Evolutionary conservation across 2,113 vertebrate genomes (phyloP), one percentile per base, ranked within the genome.

Genomic region (Lepus timidus): DNA sequence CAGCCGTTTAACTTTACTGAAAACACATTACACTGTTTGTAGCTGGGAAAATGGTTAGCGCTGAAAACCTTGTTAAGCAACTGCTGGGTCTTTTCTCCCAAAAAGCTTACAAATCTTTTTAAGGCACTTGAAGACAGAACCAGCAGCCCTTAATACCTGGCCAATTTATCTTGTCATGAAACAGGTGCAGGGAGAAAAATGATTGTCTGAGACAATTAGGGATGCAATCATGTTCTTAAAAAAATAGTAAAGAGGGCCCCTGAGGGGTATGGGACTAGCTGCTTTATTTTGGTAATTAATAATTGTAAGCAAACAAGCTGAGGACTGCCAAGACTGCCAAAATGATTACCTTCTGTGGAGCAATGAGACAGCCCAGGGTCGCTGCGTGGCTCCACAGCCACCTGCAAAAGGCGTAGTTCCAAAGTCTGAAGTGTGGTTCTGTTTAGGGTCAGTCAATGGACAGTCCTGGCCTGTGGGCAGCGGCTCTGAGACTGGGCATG

Each of bases 181-280:
- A 88, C 82, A 97, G 88, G 70, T 94, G 33, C 36, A 29, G 76
- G 65, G 62, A 87, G 65, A 90, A 83, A 93, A 68, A 83, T 0
- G 6, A 80, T 33, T 95, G 93, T 94, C 96, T 96, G 55, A 85
- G 95, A 65, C 55, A 91, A 97, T 96, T 90, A 95, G 84, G 70
- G 75, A 89, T 96, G 84, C 75, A 87, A 93, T 96, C 92, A 90
- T 0, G 2, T 81, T 95, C 68, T 83, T 11, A 25, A 29, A 55
- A 65, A 74, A 95, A 90, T 51, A 90, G 85, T 65, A 91, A 93
- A 33, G 10, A 29, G 49, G 87, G 44, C 31, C 84, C 84, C 22
- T 71, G 87, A 94, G 76, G 68, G 73, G 31, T 36, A 73, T 62
- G 52, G 87, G 25, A 87, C 19, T 52, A 91, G 83, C 76, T 87